These are phyloP conservation scores for Drosophila aff. DNA, from an alignment of 1,140 invertebrate genomes.

Conservation along the genomic window DNA sequence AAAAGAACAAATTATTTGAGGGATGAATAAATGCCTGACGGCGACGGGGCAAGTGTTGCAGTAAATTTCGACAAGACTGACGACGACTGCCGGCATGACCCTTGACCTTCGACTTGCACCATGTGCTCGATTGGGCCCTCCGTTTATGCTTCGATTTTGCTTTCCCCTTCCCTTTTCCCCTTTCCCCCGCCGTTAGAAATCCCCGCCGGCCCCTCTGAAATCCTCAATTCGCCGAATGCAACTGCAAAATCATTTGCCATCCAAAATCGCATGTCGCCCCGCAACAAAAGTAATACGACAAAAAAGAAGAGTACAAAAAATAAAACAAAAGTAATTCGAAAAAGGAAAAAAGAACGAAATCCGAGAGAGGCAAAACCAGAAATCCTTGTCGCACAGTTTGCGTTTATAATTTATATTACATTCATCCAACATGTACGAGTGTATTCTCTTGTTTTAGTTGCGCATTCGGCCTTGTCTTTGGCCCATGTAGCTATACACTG, in stretches of 20 bases:
- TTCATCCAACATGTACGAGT: conserved; percentile 42
- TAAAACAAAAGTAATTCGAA: conserved; percentile 11
- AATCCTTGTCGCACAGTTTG: conserved; percentile 81
- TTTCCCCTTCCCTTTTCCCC: not conserved
- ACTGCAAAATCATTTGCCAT: conserved; percentile 74
- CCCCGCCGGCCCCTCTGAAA: not conserved
- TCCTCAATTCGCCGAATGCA: conserved; percentile 18
- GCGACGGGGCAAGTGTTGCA: conserved; percentile 71
- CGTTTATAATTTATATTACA: conserved; percentile 82
- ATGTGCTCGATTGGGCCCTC: conserved; percentile 53
- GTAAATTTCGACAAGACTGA: conserved; percentile 70
- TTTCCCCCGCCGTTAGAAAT: not conserved
- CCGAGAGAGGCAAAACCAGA: conserved; percentile 26
- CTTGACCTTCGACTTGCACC: conserved; percentile 76
- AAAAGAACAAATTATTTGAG: conserved; percentile 11
- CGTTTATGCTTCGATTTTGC: conserved; percentile 65
- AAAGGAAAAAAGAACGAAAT: not conserved
- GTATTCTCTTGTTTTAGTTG: conserved; percentile 67
- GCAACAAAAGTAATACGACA: conserved; percentile 15
- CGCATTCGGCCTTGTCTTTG: conserved; percentile 70
- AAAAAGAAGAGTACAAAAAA: not conserved
- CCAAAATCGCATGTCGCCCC: conserved; percentile 69
- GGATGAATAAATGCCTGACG: conserved; percentile 32
- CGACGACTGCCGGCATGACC: conserved; percentile 58
- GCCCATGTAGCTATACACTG: conserved; percentile 21